Base-by-base conservation (phyloP, 2,113 vertebrate genomes). In the Microtus pennsylvanicus region DNA sequence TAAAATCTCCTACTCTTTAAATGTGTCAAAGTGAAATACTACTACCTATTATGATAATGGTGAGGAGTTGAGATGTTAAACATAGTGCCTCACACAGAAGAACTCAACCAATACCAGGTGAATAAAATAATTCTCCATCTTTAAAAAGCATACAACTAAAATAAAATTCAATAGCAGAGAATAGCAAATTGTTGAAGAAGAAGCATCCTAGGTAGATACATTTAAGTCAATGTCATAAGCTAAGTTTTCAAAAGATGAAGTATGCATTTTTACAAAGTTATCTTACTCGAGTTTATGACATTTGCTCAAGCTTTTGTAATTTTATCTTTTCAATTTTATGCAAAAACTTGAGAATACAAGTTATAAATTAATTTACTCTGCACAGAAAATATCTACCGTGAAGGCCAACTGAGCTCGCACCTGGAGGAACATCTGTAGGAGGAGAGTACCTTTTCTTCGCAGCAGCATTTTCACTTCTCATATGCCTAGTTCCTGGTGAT, bases 351-450 rank as follows among this genome's bases (percentile, higher is more conserved):
- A 92, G 70, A 77, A 86, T 81, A 92, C 3, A 96, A 83, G 93
- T 88, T 92, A 80, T 77, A 86, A 88, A 33, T 55, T 9, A 91
- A 85, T 42, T 85, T 80, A 80, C 65, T 22, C 0, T 76, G 11
- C 81, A 65, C 5, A 83, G 12, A 95, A 93, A 35, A 22, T 42
- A 94, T 90, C 92, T 81, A 76, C 35, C 7, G 69, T 70, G 33
- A n/a, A 70, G 35, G 14, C 6, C 69, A 70, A 30, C 42, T 47
- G 28, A 67, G 42, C 38, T 67, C 61, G 8, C 98, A 99, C 98
- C 98, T 99, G 98, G 96, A 92, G 98, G 95, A 90, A 98, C 7
- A 95, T 96, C 85, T 97, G 96, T 12, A 24, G 97, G 96, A 94
- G 55, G 8, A 47, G 21, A 16, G 26, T 96, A 92, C 1, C 1